Conservation (phyloP, 2,113 vertebrate species). For the Stigmatopora argus region DNA sequence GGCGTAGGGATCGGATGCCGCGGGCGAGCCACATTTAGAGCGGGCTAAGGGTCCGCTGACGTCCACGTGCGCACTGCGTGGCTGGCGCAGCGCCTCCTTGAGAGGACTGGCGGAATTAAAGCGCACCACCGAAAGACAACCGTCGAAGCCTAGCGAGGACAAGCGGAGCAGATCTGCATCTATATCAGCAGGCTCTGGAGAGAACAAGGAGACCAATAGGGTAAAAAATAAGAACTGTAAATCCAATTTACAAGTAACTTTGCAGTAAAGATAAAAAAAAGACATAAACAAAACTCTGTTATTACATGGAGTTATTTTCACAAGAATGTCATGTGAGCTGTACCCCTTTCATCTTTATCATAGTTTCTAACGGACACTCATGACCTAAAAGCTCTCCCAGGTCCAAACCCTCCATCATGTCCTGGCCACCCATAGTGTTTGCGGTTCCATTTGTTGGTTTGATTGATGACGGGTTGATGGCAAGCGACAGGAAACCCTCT, state of each 20-base stretch:
- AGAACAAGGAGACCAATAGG: neutral
- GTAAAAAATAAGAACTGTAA: neutral
- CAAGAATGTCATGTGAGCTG: neutral
- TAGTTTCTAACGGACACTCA: neutral
- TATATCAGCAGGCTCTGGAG: conserved; percentile 47
- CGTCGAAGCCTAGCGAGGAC: conserved; percentile 78
- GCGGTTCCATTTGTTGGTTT: conserved; percentile 45
- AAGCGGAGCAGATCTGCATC: conserved; percentile 80
- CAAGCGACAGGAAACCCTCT: conserved; percentile 38
- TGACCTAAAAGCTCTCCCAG: conserved; percentile 16
- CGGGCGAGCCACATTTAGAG: conserved; percentile 77
- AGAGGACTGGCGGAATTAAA: conserved; percentile 83
- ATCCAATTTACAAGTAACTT: neutral
- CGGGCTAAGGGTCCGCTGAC: conserved; percentile 76
- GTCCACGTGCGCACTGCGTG: conserved; percentile 66
- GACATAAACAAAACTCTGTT: too few species aligned
- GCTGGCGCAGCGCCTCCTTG: conserved; percentile 78
- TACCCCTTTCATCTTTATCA: neutral
- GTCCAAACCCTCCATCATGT: conserved; percentile 10
- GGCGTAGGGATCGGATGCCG: conserved; percentile 71
- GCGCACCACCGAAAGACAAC: conserved; percentile 85
- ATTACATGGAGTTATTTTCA: neutral
- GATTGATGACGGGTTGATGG: conserved; percentile 39
- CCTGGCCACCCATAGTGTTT: conserved; percentile 11
- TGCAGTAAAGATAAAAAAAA: neutral